Evolutionary conservation across 2,113 vertebrate species (phyloP).

Genomic region (Solea senegalensis): DNA sequence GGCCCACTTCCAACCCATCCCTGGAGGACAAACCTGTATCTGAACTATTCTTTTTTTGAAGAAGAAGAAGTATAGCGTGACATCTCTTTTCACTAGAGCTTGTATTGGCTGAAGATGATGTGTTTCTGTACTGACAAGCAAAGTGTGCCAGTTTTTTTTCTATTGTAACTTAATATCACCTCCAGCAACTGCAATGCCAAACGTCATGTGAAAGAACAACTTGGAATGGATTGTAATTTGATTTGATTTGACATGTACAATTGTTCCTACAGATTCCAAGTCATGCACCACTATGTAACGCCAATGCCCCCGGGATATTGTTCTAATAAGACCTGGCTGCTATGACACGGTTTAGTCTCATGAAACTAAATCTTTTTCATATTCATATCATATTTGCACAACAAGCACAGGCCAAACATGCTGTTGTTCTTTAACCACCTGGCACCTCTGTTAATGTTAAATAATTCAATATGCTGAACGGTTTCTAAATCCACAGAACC

Average conservation of each 20-base stretch:
- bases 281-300: conserved; percentile 34
- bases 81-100: conserved; percentile 31
- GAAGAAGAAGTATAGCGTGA: conserved; percentile 7
- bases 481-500: conserved; percentile 1
- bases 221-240: conserved; percentile 23
- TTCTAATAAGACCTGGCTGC: conserved; percentile 39
- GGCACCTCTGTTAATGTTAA: conserved; percentile 3
- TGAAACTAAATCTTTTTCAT: conserved; percentile 42
- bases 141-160: conserved; percentile 11
- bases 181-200: conserved; percentile 17
- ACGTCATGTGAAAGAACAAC: conserved; percentile 30
- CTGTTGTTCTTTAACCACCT: conserved; percentile 18
- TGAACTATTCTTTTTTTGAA: not conserved
- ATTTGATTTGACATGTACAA: conserved; percentile 33
- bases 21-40: conserved; percentile 18
- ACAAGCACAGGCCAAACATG: conserved; percentile 15
- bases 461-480: conserved; percentile 1
- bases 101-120: conserved; percentile 11
- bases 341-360: conserved; percentile 29
- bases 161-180: not conserved
- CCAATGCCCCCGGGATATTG: conserved; percentile 26
- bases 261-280: conserved; percentile 35
- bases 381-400: conserved; percentile 15
- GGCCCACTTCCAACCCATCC: conserved; percentile 14
- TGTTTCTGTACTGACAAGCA: not conserved